phyloP scores from a whole-genome alignment of 2,888 invertebrate genomes.

The Anorthoa munda region DNA sequence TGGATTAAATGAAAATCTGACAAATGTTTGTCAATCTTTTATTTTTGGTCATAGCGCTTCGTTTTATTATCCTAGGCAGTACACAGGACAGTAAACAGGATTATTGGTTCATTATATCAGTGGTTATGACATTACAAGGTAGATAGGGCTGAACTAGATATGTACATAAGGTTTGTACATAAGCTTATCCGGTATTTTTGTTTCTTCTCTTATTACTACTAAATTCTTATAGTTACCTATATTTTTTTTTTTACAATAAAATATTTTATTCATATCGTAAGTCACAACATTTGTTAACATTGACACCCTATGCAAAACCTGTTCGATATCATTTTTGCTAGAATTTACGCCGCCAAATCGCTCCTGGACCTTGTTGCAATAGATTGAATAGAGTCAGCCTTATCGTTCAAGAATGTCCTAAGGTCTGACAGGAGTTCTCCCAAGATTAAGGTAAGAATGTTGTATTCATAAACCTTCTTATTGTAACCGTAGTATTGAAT shows the following conservation, averaged over 20 bases:
- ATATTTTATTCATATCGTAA: neutral
- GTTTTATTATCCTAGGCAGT: neutral
- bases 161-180: neutral
- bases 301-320: neutral
- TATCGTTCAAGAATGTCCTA: constrained; percentile 67
- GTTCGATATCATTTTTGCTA: neutral
- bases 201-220: neutral
- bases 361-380: constrained; percentile 71
- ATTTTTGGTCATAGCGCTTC: constrained; percentile 1
- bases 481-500: constrained; percentile 79
- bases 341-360: constrained; percentile 55
- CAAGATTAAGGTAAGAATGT: constrained; percentile 68
- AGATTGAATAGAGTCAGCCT: constrained; percentile 68
- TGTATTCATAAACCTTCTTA: constrained; percentile 83
- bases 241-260: neutral
- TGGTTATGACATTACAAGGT: neutral
- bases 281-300: neutral
- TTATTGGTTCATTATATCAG: neutral
- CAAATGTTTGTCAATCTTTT: constrained; percentile 3
- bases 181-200: neutral
- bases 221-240: neutral
- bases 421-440: constrained; percentile 66
- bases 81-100: constrained; percentile 6
- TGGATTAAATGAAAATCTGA: neutral
- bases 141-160: neutral